A percentile compares a stretch with the other conserved stretches of the same genome.
These are phyloP conservation scores for Drosophila paracracens DNA, from an alignment of 2,888 invertebrate genomes.

Conservation along the genomic window DNA sequence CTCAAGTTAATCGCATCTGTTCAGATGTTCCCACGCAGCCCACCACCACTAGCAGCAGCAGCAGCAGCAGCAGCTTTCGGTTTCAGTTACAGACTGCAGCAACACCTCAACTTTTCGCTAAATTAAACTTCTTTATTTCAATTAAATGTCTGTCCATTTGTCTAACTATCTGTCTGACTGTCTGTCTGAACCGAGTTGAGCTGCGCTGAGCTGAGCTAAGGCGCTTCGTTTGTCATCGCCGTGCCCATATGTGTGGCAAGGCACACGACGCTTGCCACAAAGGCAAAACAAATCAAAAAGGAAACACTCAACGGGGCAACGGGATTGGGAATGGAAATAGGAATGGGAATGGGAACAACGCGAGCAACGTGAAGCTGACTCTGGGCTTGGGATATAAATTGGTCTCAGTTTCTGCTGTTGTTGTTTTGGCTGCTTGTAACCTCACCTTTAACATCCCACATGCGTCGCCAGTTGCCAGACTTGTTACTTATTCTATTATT, in stretches of 20 bases:
- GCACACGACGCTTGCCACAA: constrained; percentile 62
- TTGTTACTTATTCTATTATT: constrained; percentile 53
- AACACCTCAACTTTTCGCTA: constrained; percentile 70
- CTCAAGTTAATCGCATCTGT: constrained; percentile 43
- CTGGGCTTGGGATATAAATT: constrained; percentile 50
- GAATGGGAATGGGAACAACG: constrained; percentile 76
- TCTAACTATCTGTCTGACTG: constrained; percentile 25
- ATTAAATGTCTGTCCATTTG: constrained; percentile 59
- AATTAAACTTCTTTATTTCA: constrained; percentile 80
- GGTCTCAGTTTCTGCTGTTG: constrained; percentile 37
- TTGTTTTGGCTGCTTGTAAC: constrained; percentile 68
- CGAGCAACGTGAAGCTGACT: constrained; percentile 62
- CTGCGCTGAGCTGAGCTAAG: constrained; percentile 28
- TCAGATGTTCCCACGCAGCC: constrained; percentile 65
- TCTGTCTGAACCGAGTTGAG: constrained; percentile 33
- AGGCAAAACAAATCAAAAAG: constrained; percentile 52
- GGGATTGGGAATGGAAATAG: constrained; percentile 29
- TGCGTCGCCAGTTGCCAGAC: constrained; percentile 69
- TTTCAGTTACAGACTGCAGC: constrained; percentile 51
- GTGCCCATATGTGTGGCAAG: constrained; percentile 75
- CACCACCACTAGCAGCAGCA: constrained; percentile 13
- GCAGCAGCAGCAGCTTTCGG: constrained; percentile 22
- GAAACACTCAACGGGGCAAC: constrained; percentile 23
- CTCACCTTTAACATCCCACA: constrained; percentile 84
- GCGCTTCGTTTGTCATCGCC: constrained; percentile 75